A percentile compares a stretch with the other conserved stretches of the same genome.
Evolutionary conservation across 2,113 vertebrate genomes (phyloP).

Genomic region (Ictalurus punctatus): DNA sequence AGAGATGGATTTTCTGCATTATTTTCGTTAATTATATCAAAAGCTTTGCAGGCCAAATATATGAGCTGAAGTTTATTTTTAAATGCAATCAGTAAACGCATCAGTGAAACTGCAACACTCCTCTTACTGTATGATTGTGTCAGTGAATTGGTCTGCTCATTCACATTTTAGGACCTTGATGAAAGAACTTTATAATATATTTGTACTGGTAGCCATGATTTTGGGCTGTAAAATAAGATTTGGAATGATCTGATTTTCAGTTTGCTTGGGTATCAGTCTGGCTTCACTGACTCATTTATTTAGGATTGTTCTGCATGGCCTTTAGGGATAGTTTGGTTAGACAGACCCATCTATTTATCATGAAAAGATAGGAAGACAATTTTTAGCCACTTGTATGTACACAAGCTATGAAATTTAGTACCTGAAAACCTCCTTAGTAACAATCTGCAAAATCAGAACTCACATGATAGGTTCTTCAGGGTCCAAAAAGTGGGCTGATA

Average conservation of each 20-base stretch:
- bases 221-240: not conserved
- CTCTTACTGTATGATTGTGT: not conserved
- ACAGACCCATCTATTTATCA: not conserved
- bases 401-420: not conserved
- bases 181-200: not conserved
- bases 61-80: not conserved
- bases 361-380: too few species aligned
- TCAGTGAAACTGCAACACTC: not conserved
- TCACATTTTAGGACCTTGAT: not conserved
- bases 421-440: not conserved
- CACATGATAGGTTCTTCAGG: slow-evolving; percentile 54
- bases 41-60: not conserved
- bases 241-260: not conserved
- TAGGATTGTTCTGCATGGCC: not conserved
- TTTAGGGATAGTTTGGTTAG: not conserved
- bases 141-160: not conserved
- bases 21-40: not conserved
- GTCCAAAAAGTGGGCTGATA: slow-evolving; percentile 8
- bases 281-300: not conserved
- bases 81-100: not conserved
- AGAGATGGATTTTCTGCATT: not conserved
- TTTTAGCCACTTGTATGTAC: not conserved
- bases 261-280: not conserved
- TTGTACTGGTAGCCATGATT: not conserved
- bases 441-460: not conserved